Evolutionary conservation across 2,797 vertebrate genomes (phyloP).

Genomic region (Leptodactylus fallax): DNA sequence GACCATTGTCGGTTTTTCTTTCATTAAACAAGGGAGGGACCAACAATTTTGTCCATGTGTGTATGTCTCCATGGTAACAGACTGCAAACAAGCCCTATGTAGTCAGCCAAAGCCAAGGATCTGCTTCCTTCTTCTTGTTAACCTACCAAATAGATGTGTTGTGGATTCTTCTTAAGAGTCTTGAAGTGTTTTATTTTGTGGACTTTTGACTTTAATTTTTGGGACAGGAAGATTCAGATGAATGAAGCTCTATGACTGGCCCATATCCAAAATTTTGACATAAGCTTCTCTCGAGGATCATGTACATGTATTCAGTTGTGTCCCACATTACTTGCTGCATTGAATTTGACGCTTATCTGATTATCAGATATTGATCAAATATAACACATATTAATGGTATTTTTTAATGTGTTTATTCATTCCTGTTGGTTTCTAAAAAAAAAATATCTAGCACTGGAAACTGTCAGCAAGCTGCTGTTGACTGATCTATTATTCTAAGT

Average conservation of each 20-base stretch:
- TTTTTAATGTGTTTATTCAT: not conserved
- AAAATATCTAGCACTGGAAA: not conserved
- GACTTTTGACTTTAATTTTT: no score
- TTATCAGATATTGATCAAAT: not conserved
- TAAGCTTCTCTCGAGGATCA: not conserved
- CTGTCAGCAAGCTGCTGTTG: not conserved
- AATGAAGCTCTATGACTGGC: not conserved
- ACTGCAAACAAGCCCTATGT: no score
- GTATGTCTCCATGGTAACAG: no score
- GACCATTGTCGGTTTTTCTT: no score
- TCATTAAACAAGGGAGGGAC: no score
- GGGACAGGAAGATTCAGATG: not conserved
- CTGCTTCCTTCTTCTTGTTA: no score
- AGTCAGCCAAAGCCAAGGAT: no score
- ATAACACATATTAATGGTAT: not conserved
- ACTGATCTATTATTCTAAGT: not conserved
- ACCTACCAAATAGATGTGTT: no score
- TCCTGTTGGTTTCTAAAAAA: not conserved
- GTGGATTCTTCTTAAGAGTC: no score
- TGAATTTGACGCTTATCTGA: not conserved
- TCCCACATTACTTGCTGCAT: not conserved
- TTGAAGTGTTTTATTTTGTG: no score
- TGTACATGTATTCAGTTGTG: not conserved
- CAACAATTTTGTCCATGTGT: no score
- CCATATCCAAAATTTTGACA: not conserved